Evolutionary conservation across 2,888 invertebrate species (phyloP).

Genomic region (Auanema sp.): DNA sequence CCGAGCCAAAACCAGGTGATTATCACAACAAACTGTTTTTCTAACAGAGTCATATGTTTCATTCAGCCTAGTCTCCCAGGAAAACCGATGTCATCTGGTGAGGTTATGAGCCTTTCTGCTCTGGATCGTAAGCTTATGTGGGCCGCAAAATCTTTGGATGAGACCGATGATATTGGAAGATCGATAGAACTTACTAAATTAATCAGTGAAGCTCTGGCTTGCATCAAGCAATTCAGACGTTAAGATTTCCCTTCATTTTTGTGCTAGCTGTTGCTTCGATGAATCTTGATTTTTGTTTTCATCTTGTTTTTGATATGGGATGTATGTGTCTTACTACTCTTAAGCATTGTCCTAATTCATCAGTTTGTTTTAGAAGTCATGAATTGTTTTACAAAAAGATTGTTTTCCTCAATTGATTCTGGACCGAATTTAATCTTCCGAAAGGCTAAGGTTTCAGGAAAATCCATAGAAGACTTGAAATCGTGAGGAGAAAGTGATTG

Average conservation of each 20-base stretch:
- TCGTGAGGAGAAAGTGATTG: conserved; percentile 20
- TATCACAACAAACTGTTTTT: no score
- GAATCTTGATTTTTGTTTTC: background rate
- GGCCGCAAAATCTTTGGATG: conserved; percentile 17
- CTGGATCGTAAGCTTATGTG: conserved; percentile 19
- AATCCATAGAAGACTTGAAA: conserved; percentile 30
- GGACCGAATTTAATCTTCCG: conserved; percentile 35
- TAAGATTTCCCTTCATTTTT: background rate
- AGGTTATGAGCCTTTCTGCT: conserved; percentile 6
- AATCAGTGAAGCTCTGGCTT: conserved; percentile 6
- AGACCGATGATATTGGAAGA: conserved; percentile 5
- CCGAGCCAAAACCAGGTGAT: no score
- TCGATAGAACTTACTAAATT: conserved; percentile 10
- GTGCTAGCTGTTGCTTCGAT: background rate
- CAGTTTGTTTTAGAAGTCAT: no score
- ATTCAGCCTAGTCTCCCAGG: no score
- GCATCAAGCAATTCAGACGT: background rate
- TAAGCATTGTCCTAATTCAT: background rate
- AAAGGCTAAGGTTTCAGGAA: conserved; percentile 37
- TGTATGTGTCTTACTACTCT: background rate
- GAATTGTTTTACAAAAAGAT: no score
- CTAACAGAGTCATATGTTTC: no score
- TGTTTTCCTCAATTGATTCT: conserved; percentile 13
- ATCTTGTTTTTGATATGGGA: background rate
- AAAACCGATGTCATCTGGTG: no score